Conservation (phyloP, 2,888 invertebrate genomes). For the Corbicula japonica region DNA sequence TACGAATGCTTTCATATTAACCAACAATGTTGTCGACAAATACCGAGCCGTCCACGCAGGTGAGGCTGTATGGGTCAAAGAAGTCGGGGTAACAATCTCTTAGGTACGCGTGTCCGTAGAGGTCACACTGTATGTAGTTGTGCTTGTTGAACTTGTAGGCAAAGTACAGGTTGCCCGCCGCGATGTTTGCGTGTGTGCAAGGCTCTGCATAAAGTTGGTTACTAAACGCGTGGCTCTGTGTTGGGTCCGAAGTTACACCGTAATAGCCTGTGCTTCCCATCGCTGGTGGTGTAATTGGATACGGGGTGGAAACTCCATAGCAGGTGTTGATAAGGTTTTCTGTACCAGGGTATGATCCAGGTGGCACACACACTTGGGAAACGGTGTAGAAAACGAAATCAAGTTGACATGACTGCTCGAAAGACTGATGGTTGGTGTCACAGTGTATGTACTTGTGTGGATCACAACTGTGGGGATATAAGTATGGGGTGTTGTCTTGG, state of each 20-base stretch:
- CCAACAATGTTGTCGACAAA: slow-evolving; percentile 44
- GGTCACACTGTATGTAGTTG: slow-evolving; percentile 75
- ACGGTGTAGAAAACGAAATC: slow-evolving; percentile 56
- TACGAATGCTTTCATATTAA: too few relatives aligned
- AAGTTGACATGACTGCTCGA: slow-evolving; percentile 49
- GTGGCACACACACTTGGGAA: slow-evolving; percentile 60
- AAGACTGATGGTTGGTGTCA: slow-evolving; percentile 64
- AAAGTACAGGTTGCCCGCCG: slow-evolving; percentile 52
- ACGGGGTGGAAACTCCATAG: slow-evolving; percentile 9
- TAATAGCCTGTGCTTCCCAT: not conserved
- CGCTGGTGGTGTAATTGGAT: not conserved
- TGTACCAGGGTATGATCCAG: slow-evolving; percentile 49
- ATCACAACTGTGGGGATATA: slow-evolving; percentile 66
- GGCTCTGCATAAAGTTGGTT: slow-evolving; percentile 43
- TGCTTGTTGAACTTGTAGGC: slow-evolving; percentile 60
- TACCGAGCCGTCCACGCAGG: slow-evolving; percentile 81
- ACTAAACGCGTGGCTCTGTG: slow-evolving; percentile 1
- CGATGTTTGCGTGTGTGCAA: slow-evolving; percentile 62
- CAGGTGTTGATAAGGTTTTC: slow-evolving; percentile 50
- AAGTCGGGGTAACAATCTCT: slow-evolving; percentile 63
- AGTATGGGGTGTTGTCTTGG: slow-evolving; percentile 47
- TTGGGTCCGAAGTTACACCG: not conserved
- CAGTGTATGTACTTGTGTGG: slow-evolving; percentile 71
- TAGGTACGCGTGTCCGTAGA: slow-evolving; percentile 62
- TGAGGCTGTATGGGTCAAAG: slow-evolving; percentile 82